Percentiles rank a stretch among this genome's conserved stretches.
These are phyloP conservation scores for Cephus sareptanus DNA, from an alignment of 2,888 invertebrate species.

Conservation along the genomic window DNA sequence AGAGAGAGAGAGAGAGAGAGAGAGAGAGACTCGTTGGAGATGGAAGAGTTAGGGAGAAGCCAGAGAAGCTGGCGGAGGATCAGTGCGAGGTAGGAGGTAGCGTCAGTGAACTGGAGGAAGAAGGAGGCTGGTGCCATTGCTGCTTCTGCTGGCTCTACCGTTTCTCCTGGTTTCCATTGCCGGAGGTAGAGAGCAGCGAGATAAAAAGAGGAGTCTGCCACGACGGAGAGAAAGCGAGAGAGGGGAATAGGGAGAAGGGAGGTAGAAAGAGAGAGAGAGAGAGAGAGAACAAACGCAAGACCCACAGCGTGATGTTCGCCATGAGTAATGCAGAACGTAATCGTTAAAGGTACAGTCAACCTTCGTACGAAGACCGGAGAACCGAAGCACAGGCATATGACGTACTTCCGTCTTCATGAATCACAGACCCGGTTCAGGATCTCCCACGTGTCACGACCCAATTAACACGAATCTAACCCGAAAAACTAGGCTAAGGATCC, in stretches of 20 bases:
- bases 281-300: slow-evolving; percentile 16
- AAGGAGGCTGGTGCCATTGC: slow-evolving; percentile 41
- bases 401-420: too few relatives aligned
- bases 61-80: background rate
- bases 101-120: slow-evolving; percentile 70
- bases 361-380: too few relatives aligned
- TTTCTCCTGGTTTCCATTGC: slow-evolving; percentile 67
- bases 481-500: too few relatives aligned
- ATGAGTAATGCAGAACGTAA: too few relatives aligned
- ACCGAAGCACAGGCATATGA: too few relatives aligned
- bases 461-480: too few relatives aligned
- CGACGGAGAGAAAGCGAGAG: slow-evolving; percentile 76
- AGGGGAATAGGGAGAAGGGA: background rate
- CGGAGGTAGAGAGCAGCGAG: too few relatives aligned
- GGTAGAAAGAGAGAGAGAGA: slow-evolving; percentile 20
- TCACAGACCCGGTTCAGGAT: too few relatives aligned
- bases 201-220: too few relatives aligned
- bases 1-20: background rate
- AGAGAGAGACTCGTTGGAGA: background rate
- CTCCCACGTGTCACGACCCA: too few relatives aligned
- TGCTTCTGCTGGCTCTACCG: slow-evolving; percentile 21
- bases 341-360: too few relatives aligned
- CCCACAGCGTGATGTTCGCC: too few relatives aligned
- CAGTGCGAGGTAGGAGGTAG: background rate
- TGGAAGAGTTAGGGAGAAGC: slow-evolving; percentile 18